Percentiles rank a stretch among this genome's conserved stretches.
phyloP scores from a whole-genome alignment of 2,797 vertebrate species.

The Cygnus olor region DNA sequence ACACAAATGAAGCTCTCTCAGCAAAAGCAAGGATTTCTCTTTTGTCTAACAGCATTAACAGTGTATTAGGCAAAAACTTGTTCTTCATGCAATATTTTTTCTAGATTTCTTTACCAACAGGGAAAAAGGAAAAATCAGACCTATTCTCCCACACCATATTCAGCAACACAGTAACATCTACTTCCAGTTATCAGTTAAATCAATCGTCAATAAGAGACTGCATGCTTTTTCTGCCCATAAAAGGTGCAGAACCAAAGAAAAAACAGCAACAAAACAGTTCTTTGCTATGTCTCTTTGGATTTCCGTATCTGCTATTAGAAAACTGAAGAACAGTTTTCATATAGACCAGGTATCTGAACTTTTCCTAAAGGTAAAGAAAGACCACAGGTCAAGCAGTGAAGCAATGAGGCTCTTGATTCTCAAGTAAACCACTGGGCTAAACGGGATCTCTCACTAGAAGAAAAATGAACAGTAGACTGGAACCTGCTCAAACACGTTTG shows the following conservation, averaged over 20 bases:
- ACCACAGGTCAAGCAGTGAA: not conserved
- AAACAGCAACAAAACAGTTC: not conserved
- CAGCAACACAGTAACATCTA: not conserved
- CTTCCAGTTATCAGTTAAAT: not conserved
- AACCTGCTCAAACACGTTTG: conserved; percentile 22
- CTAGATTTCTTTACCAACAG: not conserved
- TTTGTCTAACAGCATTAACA: not conserved
- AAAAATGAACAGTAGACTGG: not conserved
- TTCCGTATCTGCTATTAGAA: not conserved
- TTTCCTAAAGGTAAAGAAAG: not conserved
- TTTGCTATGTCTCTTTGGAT: not conserved
- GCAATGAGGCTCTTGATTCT: not conserved
- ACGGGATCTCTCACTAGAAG: not conserved
- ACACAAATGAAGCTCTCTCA: not conserved
- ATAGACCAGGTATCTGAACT: not conserved
- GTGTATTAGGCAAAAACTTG: not conserved
- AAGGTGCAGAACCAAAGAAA: not conserved
- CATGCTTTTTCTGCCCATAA: not conserved
- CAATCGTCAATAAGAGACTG: not conserved
- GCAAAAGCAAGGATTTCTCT: not conserved
- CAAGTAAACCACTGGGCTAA: not conserved
- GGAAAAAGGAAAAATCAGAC: not conserved
- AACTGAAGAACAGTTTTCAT: not conserved
- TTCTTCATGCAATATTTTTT: not conserved
- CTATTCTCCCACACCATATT: not conserved